Conservation (phyloP, 1,140 invertebrate genomes). For the Oncopeltus fasciatus region DNA sequence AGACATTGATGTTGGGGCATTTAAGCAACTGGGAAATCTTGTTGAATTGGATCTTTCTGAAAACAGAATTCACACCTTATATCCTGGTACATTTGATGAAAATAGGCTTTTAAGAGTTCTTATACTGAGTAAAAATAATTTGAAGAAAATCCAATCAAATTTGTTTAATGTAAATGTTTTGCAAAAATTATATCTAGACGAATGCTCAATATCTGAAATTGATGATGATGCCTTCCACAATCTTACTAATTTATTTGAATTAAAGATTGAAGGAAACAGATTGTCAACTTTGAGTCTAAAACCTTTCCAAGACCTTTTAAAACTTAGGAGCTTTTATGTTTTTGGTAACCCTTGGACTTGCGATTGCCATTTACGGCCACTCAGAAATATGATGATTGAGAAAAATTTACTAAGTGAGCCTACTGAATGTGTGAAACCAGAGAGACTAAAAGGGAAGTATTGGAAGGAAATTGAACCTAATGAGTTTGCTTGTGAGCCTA, state of each 20-base stretch:
- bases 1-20: conserved; percentile 52
- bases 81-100: conserved; percentile 21
- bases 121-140: conserved; percentile 53
- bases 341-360: conserved; percentile 76
- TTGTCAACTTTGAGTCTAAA: conserved; percentile 40
- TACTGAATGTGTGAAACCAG: conserved; percentile 53
- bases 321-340: conserved; percentile 56
- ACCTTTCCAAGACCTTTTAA: conserved; percentile 40
- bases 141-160: conserved; percentile 53
- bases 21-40: conserved; percentile 60
- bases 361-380: conserved; percentile 64
- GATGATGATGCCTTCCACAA: conserved; percentile 54
- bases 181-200: conserved; percentile 56
- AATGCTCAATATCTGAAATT: conserved; percentile 55
- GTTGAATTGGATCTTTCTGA: conserved; percentile 72
- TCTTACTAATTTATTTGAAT: conserved; percentile 44
- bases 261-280: conserved; percentile 57
- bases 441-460: conserved; percentile 42
- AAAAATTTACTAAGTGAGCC: conserved; percentile 54
- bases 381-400: conserved; percentile 57
- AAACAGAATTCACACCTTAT: conserved; percentile 36
- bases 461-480: conserved; percentile 57
- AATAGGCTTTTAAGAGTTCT: conserved; percentile 35
- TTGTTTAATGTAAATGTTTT: conserved; percentile 58
- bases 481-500: conserved; percentile 69